These are phyloP conservation scores for Catostylus mosaicus DNA, from an alignment of 30 jellyfish, hydroid and myxozoan species.

Conservation along the genomic window DNA sequence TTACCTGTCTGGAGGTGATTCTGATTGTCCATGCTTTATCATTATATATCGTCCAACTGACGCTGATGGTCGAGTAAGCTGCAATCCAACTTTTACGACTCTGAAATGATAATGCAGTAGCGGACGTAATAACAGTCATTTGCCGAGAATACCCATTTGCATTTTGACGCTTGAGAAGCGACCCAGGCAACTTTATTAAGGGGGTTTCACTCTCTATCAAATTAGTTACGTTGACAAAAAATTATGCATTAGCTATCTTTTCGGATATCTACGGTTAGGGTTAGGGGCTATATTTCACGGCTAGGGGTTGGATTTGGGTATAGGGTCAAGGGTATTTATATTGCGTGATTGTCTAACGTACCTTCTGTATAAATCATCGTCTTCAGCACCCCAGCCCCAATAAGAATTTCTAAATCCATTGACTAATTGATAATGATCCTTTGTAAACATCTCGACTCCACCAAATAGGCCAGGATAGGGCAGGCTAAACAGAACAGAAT, in stretches of 20 bases:
- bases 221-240: too few relatives aligned
- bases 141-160: too few relatives aligned
- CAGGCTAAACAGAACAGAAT: slow-evolving; percentile 24
- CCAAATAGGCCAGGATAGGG: slow-evolving; percentile 82
- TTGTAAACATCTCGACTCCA: slow-evolving; percentile 85
- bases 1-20: slow-evolving; percentile 81
- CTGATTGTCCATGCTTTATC: slow-evolving; percentile 57
- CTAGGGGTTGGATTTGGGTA: too few relatives aligned
- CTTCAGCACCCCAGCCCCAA: slow-evolving; percentile 99
- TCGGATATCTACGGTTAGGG: too few relatives aligned
- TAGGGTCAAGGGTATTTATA: too few relatives aligned
- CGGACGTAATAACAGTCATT: too few relatives aligned
- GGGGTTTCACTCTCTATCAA: too few relatives aligned
- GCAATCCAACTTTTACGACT: slow-evolving; percentile 32
- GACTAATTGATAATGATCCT: slow-evolving; percentile 60
- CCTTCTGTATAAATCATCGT: slow-evolving; percentile 85
- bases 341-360: too few relatives aligned
- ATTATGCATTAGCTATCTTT: too few relatives aligned
- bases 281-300: too few relatives aligned
- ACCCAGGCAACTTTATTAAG: too few relatives aligned
- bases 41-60: slow-evolving; percentile 55
- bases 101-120: neutral
- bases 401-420: slow-evolving; percentile 91
- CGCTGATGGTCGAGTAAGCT: slow-evolving; percentile 52
- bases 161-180: too few relatives aligned